A percentile compares a stretch with the other conserved stretches of the same genome.
Evolutionary conservation across 2,888 invertebrate species (phyloP).

Genomic region (Hirtodrosophila trivittata): DNA sequence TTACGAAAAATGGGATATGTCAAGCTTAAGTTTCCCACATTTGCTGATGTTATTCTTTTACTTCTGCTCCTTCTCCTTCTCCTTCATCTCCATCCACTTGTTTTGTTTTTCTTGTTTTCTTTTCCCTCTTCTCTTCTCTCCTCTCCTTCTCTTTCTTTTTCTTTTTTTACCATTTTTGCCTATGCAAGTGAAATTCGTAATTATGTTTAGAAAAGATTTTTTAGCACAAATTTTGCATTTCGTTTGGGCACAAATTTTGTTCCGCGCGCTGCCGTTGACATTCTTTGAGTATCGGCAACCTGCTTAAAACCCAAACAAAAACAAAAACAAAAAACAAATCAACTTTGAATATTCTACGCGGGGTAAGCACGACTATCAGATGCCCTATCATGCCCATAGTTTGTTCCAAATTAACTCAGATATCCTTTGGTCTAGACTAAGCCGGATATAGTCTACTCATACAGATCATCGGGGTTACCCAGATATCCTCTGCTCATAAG

Average conservation of each 20-base stretch:
- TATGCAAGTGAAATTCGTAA: slow-evolving; percentile 55
- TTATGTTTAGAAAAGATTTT: slow-evolving; percentile 58
- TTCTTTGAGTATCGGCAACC: slow-evolving; percentile 25
- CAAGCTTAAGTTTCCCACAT: slow-evolving; percentile 44
- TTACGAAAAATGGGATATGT: slow-evolving; percentile 35
- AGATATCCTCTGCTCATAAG: too few relatives aligned
- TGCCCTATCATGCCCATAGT: neutral
- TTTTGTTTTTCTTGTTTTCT: slow-evolving; percentile 13
- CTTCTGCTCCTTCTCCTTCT: neutral
- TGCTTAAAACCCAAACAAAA: neutral
- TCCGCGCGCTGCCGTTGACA: slow-evolving; percentile 25
- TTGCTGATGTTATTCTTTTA: slow-evolving; percentile 11
- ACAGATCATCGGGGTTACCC: too few relatives aligned
- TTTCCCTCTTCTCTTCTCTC: neutral
- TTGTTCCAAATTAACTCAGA: too few relatives aligned
- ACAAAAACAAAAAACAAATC: neutral
- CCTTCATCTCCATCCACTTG: slow-evolving; percentile 1
- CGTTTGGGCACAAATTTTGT: slow-evolving; percentile 14
- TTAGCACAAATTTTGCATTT: slow-evolving; percentile 65
- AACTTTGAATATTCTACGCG: neutral
- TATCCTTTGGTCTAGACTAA: too few relatives aligned
- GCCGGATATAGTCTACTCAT: too few relatives aligned
- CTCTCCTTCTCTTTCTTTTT: neutral
- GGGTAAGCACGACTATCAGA: neutral
- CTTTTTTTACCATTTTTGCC: slow-evolving; percentile 23